Conservation (phyloP, 2,113 vertebrate species). For the Calyptommatus sinebrachiatus region DNA sequence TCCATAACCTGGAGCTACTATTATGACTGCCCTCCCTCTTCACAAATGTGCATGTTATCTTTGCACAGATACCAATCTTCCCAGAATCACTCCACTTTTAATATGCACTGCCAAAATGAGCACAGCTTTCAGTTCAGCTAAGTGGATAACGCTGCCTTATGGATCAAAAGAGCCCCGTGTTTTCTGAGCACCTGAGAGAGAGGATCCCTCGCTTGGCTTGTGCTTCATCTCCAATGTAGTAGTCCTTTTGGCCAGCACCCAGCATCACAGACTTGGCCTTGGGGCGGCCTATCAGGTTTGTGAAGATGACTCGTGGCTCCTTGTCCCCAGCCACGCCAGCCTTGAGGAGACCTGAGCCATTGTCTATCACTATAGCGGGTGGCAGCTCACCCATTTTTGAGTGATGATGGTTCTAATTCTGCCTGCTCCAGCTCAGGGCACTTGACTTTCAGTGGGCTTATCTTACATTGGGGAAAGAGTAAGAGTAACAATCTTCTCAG, state of each 20-base stretch:
- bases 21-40: no score
- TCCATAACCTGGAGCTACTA: no score
- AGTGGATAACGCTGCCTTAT: no score
- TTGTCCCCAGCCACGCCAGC: conserved; percentile 62
- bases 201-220: conserved; percentile 45
- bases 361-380: conserved; percentile 57
- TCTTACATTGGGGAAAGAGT: not conserved
- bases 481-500: conserved; percentile 7
- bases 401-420: not conserved
- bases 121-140: not conserved
- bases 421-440: conserved; percentile 9
- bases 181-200: conserved; percentile 43
- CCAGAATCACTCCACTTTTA: no score
- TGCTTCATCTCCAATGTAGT: conserved; percentile 47
- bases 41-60: no score
- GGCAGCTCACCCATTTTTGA: conserved; percentile 20
- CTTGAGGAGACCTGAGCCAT: conserved; percentile 65
- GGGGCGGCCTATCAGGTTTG: conserved; percentile 55
- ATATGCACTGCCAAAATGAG: no score
- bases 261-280: conserved; percentile 25
- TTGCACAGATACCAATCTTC: no score
- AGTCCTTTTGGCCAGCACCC: conserved; percentile 11
- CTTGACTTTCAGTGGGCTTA: not conserved
- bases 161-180: not conserved
- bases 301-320: conserved; percentile 55